These are phyloP conservation scores for Myanophis thanlyinensis DNA, from an alignment of 2,113 vertebrate genomes.

Conservation along the genomic window DNA sequence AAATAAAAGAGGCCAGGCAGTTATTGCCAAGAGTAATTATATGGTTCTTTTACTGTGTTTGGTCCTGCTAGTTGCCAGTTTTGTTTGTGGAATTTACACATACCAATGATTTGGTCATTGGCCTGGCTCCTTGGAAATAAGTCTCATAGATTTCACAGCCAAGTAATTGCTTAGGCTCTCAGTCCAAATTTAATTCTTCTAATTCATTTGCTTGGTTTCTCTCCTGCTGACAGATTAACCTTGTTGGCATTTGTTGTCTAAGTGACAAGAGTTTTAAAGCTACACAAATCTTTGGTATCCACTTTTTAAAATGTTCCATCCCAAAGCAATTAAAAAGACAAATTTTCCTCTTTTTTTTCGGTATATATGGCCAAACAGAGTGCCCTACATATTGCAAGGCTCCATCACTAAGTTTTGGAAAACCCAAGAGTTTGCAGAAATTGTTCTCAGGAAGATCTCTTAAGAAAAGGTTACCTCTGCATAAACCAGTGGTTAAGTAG, in stretches of 20 bases:
- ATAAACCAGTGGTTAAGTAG: no score
- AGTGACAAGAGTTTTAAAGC: slow-evolving; percentile 26
- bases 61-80: neutral
- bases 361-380: neutral
- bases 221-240: slow-evolving; percentile 34
- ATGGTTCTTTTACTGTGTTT: neutral
- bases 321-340: neutral
- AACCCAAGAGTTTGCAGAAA: neutral
- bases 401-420: neutral
- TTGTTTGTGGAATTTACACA: neutral
- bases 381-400: no score
- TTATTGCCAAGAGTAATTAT: neutral
- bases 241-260: neutral
- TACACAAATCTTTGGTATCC: neutral
- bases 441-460: neutral
- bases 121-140: neutral
- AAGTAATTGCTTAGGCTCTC: neutral
- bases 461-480: neutral
- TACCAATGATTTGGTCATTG: neutral
- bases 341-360: neutral
- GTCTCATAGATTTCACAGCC: neutral
- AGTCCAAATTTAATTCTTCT: slow-evolving; percentile 51
- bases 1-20: neutral
- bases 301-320: neutral
- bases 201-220: slow-evolving; percentile 45